A percentile compares a stretch with the other conserved stretches of the same genome.
These are phyloP conservation scores for Minunthozetes semirufus DNA, from an alignment of 2,888 invertebrate genomes.

Conservation along the genomic window DNA sequence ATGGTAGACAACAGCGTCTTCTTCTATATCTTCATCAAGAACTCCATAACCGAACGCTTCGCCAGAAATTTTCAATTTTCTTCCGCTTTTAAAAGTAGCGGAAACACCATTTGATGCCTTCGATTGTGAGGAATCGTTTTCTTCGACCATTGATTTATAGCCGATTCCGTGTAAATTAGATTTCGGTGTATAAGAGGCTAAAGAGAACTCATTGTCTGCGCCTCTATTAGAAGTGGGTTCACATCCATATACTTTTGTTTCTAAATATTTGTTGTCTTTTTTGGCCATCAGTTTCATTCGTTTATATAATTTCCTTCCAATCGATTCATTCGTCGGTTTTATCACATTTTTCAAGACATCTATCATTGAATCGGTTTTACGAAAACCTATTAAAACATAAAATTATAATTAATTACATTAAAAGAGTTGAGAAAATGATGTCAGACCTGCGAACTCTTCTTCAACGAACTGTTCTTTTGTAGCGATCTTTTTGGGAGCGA, in stretches of 20 bases:
- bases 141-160: conserved; percentile 46
- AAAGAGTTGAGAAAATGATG: not conserved
- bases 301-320: conserved; percentile 74
- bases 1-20: conserved; percentile 61
- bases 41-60: conserved; percentile 95
- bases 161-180: conserved; percentile 58
- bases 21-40: conserved; percentile 71
- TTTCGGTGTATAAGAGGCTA: conserved; percentile 62
- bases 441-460: conserved; percentile 43
- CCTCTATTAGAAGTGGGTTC: conserved; percentile 45
- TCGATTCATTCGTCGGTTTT: conserved; percentile 70
- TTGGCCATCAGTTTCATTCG: conserved; percentile 75
- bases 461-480: conserved; percentile 68
- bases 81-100: conserved; percentile 32
- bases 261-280: conserved; percentile 26
- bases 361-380: conserved; percentile 56
- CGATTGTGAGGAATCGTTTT: not conserved
- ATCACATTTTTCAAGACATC: conserved; percentile 61
- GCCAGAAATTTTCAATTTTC: conserved; percentile 38
- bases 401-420: not conserved
- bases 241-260: conserved; percentile 53
- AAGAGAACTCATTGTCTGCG: conserved; percentile 45
- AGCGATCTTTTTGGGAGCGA: conserved; percentile 77
- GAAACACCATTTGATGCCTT: not conserved
- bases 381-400: conserved; percentile 17